Base-by-base conservation (phyloP, 2,113 vertebrate species). In the Sander lucioperca region DNA sequence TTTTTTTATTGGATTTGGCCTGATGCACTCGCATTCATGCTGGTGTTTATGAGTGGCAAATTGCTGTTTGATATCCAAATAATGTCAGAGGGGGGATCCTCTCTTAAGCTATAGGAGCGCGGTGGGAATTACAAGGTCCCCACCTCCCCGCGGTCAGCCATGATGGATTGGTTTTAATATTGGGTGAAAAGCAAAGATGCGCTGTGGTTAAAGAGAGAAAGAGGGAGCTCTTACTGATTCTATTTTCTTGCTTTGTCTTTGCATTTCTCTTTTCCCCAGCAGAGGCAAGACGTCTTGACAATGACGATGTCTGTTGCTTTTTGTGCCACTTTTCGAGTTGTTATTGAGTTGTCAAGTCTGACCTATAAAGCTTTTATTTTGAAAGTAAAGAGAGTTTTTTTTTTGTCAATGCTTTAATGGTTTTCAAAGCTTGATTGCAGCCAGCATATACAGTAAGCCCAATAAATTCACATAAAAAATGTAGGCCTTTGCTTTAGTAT, bases 151-250 rank as follows among this genome's bases (percentile, higher is more conserved):
- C 23, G 75, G 85, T 92, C 91, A 88, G 77, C 78, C 72, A 75
- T 95, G 95, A 95, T 95, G 90, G 94, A 95, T 94, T 87, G 63
- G 81, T 95, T 95, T 94, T 95, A 95, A 95, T 95, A 95, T 94
- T 69, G 47, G 48, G 74, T 71, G 87, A 87, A 83, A 89, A 89
- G 83, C 84, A 86, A 86, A 92, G 82, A 90, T 84, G 79, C 69
- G 2, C 50, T 45, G 74, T 83, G 83, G 93, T 91, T 89, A 88
- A 88, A 89, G 63, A 59, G 47, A 67, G 80, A 68, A 56, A 75
- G 53, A 36, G 54, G 61, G 62, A 45, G 67, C 51, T 33, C 48
- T 21, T 33, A 36, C 66, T 66, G 50, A 65, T 75, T 83, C 33
- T 68, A 5, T 79, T 84, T 81, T 74, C 47, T 61, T 1, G 25